A percentile compares a stretch with the other conserved stretches of the same genome.
These are phyloP conservation scores for Melanogrammus aeglefinus DNA, from an alignment of 2,797 vertebrate species.

Conservation along the genomic window DNA sequence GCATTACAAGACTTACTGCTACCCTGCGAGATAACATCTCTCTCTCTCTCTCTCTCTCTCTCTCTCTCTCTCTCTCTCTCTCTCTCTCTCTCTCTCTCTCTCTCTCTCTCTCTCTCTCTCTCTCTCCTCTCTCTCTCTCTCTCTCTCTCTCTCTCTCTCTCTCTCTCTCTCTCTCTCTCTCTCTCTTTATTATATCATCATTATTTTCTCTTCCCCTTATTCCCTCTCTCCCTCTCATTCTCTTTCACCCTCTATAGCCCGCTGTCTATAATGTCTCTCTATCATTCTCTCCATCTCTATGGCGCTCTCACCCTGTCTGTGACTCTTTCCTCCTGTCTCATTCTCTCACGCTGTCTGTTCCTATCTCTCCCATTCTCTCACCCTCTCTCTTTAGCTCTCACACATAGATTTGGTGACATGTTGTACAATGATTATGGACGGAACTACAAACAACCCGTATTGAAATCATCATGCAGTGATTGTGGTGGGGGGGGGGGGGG, in stretches of 20 bases:
- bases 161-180: no score
- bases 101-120: slow-evolving; percentile 12
- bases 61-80: not conserved
- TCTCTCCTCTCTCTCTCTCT: slow-evolving; percentile 13
- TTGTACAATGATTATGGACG: not conserved
- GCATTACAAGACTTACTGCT: not conserved
- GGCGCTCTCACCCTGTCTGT: not conserved
- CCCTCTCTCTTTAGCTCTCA: not conserved
- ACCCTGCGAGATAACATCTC: not conserved
- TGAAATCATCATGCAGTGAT: not conserved
- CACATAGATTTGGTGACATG: not conserved
- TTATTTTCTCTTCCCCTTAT: not conserved
- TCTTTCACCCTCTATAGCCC: no score
- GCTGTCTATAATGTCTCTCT: no score
- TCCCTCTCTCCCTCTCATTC: not conserved
- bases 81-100: not conserved
- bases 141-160: not conserved
- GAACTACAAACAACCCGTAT: not conserved
- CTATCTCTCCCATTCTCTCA: no score
- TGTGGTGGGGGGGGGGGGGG: not conserved
- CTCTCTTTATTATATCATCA: no score
- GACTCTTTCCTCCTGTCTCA: no score
- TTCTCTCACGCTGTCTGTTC: no score
- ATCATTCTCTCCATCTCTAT: not conserved
- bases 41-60: not conserved